Evolutionary conservation across 2,113 vertebrate species (phyloP), one percentile per base, ranked within the genome.

Genomic region (Prolemur simus): DNA sequence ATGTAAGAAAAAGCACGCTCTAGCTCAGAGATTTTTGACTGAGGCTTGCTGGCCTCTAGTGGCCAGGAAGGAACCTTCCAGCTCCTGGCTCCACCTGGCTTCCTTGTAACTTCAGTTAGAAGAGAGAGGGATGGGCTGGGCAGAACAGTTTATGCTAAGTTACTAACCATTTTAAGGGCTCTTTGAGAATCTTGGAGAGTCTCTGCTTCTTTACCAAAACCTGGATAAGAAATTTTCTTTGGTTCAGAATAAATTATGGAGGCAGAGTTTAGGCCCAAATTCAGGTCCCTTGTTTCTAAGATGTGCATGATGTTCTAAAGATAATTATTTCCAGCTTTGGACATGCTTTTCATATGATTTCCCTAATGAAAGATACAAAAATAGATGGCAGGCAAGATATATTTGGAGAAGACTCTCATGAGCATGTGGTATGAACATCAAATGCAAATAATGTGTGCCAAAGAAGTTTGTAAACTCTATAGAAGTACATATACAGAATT

Each of bases 41-140:
- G 78, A 34, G 2, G 66, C 13, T 74, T 87, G 82, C 94, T 89
- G 87, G 71, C 87, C 66, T 82, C 95, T 91, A 82, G 76, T 54
- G 68, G 73, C n/a, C 73, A 66, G 39, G 47, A 83, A 77, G 68
- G 66, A 90, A 37, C 10, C 37, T 69, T 34, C 45, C 27, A 1
- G 45, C 60, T 92, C 37, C 13, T 2, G 34, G 34, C 20, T 74
- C 63, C 32, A 23, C 42, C 90, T 47, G 69, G 84, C 34, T 76
- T 87, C 69, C 18, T 5, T 45, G 21, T 47, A 54, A 83, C 34
- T 71, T 80, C 78, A 76, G 29, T 39, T 58, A 92, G 15, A 85
- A 15, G 21, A 52, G 2, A 18, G 21, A 5, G 29, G 29, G 11
- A 1, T 17, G 6, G 23, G 21, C 8, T 25, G 58, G 21, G 25